Percentiles rank a stretch among this genome's conserved stretches.
Conservation (phyloP, 2,797 vertebrate species). For the Kryptolebias ocellatus region DNA sequence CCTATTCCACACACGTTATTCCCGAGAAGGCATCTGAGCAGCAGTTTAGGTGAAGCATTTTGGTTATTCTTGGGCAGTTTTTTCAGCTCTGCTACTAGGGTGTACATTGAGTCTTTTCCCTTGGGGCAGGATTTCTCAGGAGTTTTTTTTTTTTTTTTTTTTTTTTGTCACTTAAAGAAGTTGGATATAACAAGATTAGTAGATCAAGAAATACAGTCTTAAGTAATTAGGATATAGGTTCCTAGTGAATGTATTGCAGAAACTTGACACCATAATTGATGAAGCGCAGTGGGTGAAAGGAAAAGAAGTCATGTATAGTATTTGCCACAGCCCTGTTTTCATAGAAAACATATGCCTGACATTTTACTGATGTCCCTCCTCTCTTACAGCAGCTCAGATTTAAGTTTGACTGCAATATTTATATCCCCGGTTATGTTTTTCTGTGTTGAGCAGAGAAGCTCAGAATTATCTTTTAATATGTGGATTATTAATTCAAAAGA, state of each 20-base stretch:
- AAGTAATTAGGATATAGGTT: constrained; percentile 44
- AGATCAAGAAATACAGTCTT: constrained; percentile 39
- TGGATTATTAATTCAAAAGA: constrained; percentile 46
- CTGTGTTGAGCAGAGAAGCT: constrained; percentile 12
- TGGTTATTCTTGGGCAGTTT: neutral
- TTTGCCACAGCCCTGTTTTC: constrained; percentile 26
- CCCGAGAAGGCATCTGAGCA: constrained; percentile 3
- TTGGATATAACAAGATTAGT: constrained; percentile 17
- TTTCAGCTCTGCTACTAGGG: neutral
- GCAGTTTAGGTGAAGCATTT: neutral
- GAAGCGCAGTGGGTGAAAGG: constrained; percentile 52
- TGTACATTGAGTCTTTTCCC: too few species aligned
- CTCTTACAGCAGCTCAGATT: constrained; percentile 38
- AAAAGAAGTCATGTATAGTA: constrained; percentile 32
- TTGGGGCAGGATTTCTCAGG: constrained; percentile 16
- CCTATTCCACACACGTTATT: constrained; percentile 16
- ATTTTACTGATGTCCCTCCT: constrained; percentile 60
- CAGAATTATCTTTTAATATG: constrained; percentile 24
- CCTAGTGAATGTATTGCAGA: constrained; percentile 66
- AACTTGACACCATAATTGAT: constrained; percentile 51
- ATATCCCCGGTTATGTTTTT: constrained; percentile 14
- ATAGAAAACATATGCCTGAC: constrained; percentile 47
- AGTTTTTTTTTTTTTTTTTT: constrained; percentile 9
- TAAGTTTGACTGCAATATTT: constrained; percentile 28
- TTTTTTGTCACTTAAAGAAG: too few species aligned